Conservation (phyloP, 2,888 invertebrate genomes). For the Drosophila subquinaria region DNA sequence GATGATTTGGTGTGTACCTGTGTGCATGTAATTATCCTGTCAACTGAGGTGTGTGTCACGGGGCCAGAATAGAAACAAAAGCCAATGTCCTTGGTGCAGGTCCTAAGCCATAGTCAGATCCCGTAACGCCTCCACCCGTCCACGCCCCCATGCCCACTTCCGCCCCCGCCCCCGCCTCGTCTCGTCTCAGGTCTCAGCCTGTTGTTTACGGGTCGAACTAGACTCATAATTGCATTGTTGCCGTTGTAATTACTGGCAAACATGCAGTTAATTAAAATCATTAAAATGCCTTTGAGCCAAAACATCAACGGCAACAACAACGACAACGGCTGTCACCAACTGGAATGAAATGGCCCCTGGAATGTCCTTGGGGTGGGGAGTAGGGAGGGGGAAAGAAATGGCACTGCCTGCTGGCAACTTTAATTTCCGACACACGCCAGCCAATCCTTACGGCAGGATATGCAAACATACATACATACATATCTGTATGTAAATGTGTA, state of each 20-base stretch:
- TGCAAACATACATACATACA: background rate
- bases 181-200: constrained; percentile 3
- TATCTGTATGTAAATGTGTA: constrained; percentile 3
- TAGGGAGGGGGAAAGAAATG: background rate
- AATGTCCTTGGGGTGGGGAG: constrained; percentile 5
- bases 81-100: constrained; percentile 44
- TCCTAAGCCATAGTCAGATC: constrained; percentile 25
- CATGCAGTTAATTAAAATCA: constrained; percentile 80
- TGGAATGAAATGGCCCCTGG: constrained; percentile 25
- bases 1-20: constrained; percentile 25
- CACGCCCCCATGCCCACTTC: background rate
- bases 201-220: constrained; percentile 68
- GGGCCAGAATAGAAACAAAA: constrained; percentile 43
- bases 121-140: too few relatives aligned
- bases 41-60: constrained; percentile 68
- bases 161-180: background rate
- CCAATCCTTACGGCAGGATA: constrained; percentile 34
- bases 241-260: constrained; percentile 76
- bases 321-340: constrained; percentile 15
- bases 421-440: constrained; percentile 67
- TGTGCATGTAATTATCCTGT: constrained; percentile 76
- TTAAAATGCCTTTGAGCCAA: constrained; percentile 76
- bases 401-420: constrained; percentile 47
- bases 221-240: constrained; percentile 79
- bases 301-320: constrained; percentile 25